Base-by-base conservation (phyloP, 2,113 vertebrate genomes). In the Caretta caretta region DNA sequence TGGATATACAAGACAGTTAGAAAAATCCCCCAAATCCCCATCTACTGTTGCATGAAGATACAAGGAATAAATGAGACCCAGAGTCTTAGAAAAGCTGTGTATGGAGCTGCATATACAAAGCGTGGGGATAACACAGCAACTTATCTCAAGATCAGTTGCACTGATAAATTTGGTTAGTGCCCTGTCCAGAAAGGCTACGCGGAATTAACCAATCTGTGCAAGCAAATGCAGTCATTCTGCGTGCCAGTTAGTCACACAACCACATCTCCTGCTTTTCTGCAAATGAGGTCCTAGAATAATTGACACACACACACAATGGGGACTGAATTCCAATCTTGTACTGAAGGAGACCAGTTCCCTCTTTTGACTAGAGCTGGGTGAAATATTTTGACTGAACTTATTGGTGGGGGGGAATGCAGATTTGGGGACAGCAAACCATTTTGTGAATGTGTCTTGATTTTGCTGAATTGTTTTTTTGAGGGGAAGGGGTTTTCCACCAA, bases 11-110 rank as follows among this genome's bases (percentile, higher is more conserved):
- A 51, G 87, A 56, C 0, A 48, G 16, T 24, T 22, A 48, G 42
- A 65, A 97, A 91, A 91, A 35, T 84, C 80, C 29, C 80, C 20
- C 76, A 92, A 89, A 85, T 93, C 56, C 51, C 72, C 20, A 2
- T 85, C 29, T 4, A 85, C 75, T 83, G 83, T 53, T 57, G 84
- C 10, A 57, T 90, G 57, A 90, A 88, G 22, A 57, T 13, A 82
- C 83, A 92, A 86, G 14, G 54, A 93, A 80, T 62, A 82, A 88
- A 83, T 48, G 94, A 65, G 11, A 79, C 14, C 2, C 0, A 2
- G 78, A 80, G 83, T 53, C 46, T 46, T 22, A 72, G 53, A 57
- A 87, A 94, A 80, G 3, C 25, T 57, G 38, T 8, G 24, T 46
- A 27, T 29, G n/a, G 13, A 54, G 5, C 54, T 46, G 38, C 38